Base-by-base conservation (phyloP, 2,888 invertebrate genomes). In the Cheiracanthium punctorium region DNA sequence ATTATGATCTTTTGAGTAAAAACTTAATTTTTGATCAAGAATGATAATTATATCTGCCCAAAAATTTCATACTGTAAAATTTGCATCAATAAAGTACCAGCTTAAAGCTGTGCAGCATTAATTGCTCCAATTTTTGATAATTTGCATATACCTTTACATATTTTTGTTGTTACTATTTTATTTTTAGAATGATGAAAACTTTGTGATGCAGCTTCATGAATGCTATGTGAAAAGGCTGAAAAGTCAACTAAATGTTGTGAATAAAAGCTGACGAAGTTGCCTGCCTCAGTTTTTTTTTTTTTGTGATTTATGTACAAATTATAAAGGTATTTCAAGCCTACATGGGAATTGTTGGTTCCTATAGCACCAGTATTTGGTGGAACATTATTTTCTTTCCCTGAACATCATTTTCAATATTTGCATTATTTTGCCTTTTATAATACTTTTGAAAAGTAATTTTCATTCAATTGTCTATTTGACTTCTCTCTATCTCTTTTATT, bases 181-280 rank as follows among this genome's bases (percentile, higher is more conserved):
- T 72, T 90, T 90, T 67, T 90, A 92, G 93, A 95, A 95, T 92
- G 97, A 98, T 92, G 94, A 95, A 41, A 96, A 96, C 89, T 98
- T 98, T 93, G 94, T 97, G 43, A 95, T 95, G 91, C 96, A 96
- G 92, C 93, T 98, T 88, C 97, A 98, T 91, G 96, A 97, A 92
- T 97, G 96, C 79, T 98, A 98, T 91, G 95, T 97, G 24, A 96
- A 96, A 92, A 91, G 91, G 88, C 89, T 92, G 84, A 88, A 80
- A 37, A 84, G 75, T 70, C 82, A 84, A 24, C 64, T 88, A 41
- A 72, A 76, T 77, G 58, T 30, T 48, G 24, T 79, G 1, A 69
- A 74, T 48, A 28, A 64, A 20, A 80, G 80, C 74, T 86, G 75
- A 86, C 65, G 37, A 28, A 69, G 24, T 43, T 65, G 48, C 7